Conservation (phyloP, 2,113 vertebrate species). For the Tricholaema leucomelas region DNA sequence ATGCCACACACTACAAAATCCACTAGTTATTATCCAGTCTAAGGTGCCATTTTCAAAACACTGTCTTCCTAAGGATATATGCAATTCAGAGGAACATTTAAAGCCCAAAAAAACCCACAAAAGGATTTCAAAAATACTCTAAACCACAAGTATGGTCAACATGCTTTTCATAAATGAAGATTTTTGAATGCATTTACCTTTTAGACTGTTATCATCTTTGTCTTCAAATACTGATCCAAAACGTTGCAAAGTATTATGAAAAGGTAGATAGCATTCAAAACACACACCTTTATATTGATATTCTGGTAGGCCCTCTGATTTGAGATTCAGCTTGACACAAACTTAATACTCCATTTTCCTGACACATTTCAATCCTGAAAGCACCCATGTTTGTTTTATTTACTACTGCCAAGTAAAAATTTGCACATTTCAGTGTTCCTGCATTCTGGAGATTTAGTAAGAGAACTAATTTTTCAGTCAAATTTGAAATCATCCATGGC, state of each 20-base stretch:
- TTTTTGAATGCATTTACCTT: background rate
- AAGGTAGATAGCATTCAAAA: background rate
- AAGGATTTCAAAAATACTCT: background rate
- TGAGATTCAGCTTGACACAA: background rate
- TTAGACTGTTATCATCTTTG: background rate
- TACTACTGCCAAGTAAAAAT: background rate
- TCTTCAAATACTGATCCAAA: background rate
- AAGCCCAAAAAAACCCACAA: background rate
- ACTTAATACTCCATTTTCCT: background rate
- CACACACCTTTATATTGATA: background rate
- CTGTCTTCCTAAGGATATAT: background rate
- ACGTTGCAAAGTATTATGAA: background rate
- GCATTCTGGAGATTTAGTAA: background rate
- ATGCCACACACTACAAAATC: background rate
- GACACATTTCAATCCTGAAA: background rate
- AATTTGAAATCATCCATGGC: background rate
- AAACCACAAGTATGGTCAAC: background rate
- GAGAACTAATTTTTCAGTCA: background rate
- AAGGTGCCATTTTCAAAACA: background rate
- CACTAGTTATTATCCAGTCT: background rate
- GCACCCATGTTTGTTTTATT: background rate
- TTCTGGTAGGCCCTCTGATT: background rate
- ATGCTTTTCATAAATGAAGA: accelerated
- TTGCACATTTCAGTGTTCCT: background rate
- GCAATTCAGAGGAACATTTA: background rate